A percentile compares a stretch with the other conserved stretches of the same genome.
These are phyloP conservation scores for Cataglyphis hispanica DNA, from an alignment of 1,140 invertebrate genomes.

Conservation along the genomic window DNA sequence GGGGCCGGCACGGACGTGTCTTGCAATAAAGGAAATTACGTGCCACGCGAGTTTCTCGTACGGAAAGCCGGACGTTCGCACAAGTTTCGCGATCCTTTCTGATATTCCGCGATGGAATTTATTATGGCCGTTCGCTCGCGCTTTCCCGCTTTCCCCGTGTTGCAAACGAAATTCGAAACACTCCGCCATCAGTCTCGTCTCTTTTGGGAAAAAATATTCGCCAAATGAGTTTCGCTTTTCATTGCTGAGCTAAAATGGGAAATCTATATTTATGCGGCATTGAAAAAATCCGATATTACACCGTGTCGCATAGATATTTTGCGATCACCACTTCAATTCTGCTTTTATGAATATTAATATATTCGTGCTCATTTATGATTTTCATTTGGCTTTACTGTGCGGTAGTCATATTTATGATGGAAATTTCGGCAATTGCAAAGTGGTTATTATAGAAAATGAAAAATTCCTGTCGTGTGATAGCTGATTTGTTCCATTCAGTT, in stretches of 20 bases:
- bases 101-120: constrained; percentile 60
- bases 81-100: constrained; percentile 68
- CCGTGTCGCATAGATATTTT: constrained; percentile 20
- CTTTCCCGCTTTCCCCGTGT: constrained; percentile 20
- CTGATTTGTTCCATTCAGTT: neutral
- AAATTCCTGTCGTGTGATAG: constrained; percentile 5
- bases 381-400: neutral
- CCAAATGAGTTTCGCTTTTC: constrained; percentile 30
- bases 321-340: neutral
- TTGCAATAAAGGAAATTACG: constrained; percentile 59
- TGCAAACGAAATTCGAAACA: constrained; percentile 60
- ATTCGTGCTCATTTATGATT: constrained; percentile 20
- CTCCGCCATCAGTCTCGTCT: constrained; percentile 14
- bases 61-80: constrained; percentile 55
- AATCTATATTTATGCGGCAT: constrained; percentile 50
- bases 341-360: constrained; percentile 32
- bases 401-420: neutral
- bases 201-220: constrained; percentile 51
- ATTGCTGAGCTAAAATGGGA: constrained; percentile 16
- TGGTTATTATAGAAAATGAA: neutral
- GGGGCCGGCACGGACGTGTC: neutral
- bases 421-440: neutral
- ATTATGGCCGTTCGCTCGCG: constrained; percentile 38
- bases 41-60: constrained; percentile 37
- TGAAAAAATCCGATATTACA: constrained; percentile 48